Conservation (phyloP, 2,888 invertebrate genomes). For the Nebria brevicollis region DNA sequence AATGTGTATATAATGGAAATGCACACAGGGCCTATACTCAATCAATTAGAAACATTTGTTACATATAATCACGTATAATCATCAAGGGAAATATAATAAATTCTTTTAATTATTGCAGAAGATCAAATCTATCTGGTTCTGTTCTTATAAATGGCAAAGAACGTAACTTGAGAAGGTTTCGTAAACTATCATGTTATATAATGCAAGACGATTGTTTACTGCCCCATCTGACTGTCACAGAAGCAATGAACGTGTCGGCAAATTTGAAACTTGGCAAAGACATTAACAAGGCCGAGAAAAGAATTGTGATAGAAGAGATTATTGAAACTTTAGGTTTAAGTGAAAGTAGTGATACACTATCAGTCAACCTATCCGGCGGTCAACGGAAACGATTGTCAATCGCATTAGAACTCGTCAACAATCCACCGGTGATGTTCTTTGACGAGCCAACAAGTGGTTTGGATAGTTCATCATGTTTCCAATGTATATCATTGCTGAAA, state of each 20-base stretch:
- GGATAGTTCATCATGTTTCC: conserved; percentile 94
- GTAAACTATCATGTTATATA: conserved; percentile 95
- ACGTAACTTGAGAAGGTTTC: conserved; percentile 85
- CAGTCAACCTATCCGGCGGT: conserved; percentile 87
- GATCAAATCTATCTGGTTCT: conserved; percentile 84
- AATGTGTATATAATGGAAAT: too few species aligned
- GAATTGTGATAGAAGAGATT: conserved; percentile 85
- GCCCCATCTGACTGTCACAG: conserved; percentile 89
- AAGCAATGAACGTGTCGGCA: conserved; percentile 94
- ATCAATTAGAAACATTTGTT: too few species aligned
- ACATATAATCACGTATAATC: too few species aligned
- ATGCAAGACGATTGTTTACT: conserved; percentile 95
- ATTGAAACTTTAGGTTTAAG: conserved; percentile 84
- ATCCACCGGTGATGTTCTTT: conserved; percentile 97
- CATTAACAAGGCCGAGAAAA: conserved; percentile 76
- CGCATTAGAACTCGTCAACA: conserved; percentile 92
- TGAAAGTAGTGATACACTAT: conserved; percentile 82
- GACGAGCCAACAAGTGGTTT: conserved; percentile 94
- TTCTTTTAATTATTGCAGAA: conserved; percentile 65
- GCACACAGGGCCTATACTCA: too few species aligned
- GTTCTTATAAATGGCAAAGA: conserved; percentile 90
- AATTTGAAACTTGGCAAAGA: conserved; percentile 90
- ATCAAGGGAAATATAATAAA: background rate
- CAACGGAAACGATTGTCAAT: conserved; percentile 92
- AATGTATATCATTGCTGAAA: conserved; percentile 89